Base-by-base conservation (phyloP, 2,113 vertebrate species). In the Natator depressus region DNA sequence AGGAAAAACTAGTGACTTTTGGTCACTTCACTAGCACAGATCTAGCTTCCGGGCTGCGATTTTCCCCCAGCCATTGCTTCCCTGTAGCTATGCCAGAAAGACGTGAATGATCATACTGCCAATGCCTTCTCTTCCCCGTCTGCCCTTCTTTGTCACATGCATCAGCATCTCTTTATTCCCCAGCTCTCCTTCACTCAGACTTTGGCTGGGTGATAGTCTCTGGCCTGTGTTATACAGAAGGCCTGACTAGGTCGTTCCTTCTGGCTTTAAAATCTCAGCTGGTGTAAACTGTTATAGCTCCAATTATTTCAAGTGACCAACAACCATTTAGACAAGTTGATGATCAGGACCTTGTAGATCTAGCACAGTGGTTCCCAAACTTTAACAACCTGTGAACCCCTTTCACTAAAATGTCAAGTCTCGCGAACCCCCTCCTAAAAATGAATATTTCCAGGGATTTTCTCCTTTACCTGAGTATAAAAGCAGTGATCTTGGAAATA, bases 161-260 rank as follows among this genome's bases (percentile, higher is more conserved):
- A 0, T 2, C 80, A 5, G 75, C 1, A 29, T 5, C 2, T 54
- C 22, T 75, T 76, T 54, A 38, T 25, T 8, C 72, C 31, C 9
- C 84, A 10, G 27, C 20, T 31, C 13, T 31, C 35, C n/a, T 82
- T 27, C 80, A 75, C 50, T 29, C 82, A 42, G 0, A 0, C 76
- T 86, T 54, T 1, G 3, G 1, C 51, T 1, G 42, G 0, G 1
- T 10, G 46, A 86, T 78, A 13, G 10, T 29, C 84, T 80, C 8
- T 4, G 27, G 8, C 55, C 72, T 92, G 8, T 89, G 25, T 22
- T 17, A 2, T 4, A 2, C 5, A 17, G 49, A 13, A 14, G 62
- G 62, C 2, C 16, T 10, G 20, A 55, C 24, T 1, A 16, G 0
- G 2, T 81, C 38, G 62, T 2, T 51, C 50, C 16, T 14, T 8